Conservation (phyloP, 2,113 vertebrate genomes). For the Danio rerio region DNA sequence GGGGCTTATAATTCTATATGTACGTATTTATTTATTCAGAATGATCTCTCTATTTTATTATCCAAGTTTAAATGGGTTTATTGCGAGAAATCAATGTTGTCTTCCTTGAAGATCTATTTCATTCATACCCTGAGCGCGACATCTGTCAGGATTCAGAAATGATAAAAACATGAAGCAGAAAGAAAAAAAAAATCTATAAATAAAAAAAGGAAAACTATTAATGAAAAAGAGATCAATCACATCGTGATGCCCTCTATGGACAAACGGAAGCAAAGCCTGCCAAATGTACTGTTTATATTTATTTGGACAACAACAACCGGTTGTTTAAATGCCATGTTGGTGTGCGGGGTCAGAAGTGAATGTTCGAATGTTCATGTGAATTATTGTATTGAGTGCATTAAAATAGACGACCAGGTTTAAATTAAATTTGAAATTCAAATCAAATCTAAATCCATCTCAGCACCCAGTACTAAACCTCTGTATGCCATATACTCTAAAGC, state of each 20-base stretch:
- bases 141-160: background rate
- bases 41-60: background rate
- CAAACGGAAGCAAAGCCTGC: background rate
- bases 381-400: no score
- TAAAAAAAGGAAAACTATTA: background rate
- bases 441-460: no score
- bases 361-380: background rate
- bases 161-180: background rate
- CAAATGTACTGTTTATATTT: background rate
- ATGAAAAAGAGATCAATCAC: slow-evolving; percentile 12
- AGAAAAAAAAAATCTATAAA: background rate
- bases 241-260: background rate
- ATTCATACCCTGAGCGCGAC: background rate
- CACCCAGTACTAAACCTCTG: no score
- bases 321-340: background rate
- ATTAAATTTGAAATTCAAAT: no score
- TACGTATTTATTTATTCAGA: no score
- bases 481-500: no score
- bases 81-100: slow-evolving; percentile 23
- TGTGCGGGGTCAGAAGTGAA: background rate
- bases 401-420: no score
- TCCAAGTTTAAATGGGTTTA: background rate
- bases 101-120: background rate
- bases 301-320: background rate
- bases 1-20: no score